These are phyloP conservation scores for Scolopax rusticola DNA, from an alignment of 2,797 vertebrate species.

Conservation along the genomic window DNA sequence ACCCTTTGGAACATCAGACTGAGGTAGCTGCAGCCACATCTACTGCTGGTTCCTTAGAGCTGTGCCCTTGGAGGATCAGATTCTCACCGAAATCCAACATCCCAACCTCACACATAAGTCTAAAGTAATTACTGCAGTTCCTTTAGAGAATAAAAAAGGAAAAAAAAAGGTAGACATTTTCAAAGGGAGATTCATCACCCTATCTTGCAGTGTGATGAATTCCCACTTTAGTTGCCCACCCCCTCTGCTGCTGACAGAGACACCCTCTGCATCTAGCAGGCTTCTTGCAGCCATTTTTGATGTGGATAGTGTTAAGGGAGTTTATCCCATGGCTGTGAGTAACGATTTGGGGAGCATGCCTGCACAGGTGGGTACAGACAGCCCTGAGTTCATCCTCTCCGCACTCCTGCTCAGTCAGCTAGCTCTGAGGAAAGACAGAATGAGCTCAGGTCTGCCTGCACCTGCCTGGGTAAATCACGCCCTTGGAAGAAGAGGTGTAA, in stretches of 20 bases:
- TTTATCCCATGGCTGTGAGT: conserved; percentile 1
- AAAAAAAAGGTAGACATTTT: not conserved
- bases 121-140: not conserved
- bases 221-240: not conserved
- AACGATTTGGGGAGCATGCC: conserved; percentile 11
- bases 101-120: not conserved
- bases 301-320: not conserved
- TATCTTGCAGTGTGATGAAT: rapidly evolving
- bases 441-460: conserved; percentile 20
- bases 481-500: not conserved
- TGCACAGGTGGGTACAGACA: conserved; percentile 17
- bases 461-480: not conserved
- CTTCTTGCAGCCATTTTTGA: not conserved
- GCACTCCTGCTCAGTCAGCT: not conserved
- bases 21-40: rapidly evolving
- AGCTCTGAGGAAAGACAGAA: not conserved
- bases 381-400: not conserved
- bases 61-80: not conserved
- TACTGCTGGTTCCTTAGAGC: not conserved
- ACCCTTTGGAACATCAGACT: not conserved
- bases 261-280: not conserved
- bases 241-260: not conserved
- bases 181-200: not conserved
- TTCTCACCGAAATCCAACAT: not conserved
- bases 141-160: not conserved